Conservation (phyloP, 1,140 invertebrate genomes). For the Bathynomus jamesi region DNA sequence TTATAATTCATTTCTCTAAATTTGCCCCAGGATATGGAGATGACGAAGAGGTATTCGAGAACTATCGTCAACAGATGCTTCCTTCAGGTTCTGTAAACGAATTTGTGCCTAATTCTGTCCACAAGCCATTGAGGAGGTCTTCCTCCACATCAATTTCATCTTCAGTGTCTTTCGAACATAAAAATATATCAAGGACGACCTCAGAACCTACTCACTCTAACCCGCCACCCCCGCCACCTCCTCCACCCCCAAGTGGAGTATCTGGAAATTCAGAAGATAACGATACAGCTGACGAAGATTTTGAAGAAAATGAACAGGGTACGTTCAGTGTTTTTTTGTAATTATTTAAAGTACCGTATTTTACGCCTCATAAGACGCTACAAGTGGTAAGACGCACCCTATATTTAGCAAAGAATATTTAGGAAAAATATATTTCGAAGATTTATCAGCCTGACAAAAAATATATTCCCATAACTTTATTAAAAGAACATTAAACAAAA, state of each 20-base stretch:
- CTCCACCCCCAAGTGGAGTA: constrained; percentile 2
- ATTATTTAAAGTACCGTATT: too few relatives aligned
- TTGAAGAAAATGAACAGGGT: background rate
- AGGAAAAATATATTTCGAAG: too few relatives aligned
- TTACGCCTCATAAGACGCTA: too few relatives aligned
- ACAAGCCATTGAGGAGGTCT: background rate
- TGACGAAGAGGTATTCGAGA: background rate
- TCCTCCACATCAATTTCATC: background rate
- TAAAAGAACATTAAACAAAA: too few relatives aligned
- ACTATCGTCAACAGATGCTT: background rate
- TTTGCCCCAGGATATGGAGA: background rate
- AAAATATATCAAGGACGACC: background rate
- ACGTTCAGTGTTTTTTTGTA: too few relatives aligned
- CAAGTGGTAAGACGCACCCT: too few relatives aligned
- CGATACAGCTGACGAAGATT: too few relatives aligned
- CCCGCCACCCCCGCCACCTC: background rate
- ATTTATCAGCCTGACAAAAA: too few relatives aligned
- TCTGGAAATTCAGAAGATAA: too few relatives aligned
- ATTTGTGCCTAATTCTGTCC: background rate
- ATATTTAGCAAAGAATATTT: too few relatives aligned
- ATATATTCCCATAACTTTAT: too few relatives aligned
- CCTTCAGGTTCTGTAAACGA: background rate
- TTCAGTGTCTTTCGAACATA: constrained; percentile 12
- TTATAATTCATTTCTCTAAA: background rate
- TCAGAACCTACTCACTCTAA: background rate